Evolutionary conservation across 2,888 invertebrate genomes (phyloP).

Genomic region (Timema cristinae): DNA sequence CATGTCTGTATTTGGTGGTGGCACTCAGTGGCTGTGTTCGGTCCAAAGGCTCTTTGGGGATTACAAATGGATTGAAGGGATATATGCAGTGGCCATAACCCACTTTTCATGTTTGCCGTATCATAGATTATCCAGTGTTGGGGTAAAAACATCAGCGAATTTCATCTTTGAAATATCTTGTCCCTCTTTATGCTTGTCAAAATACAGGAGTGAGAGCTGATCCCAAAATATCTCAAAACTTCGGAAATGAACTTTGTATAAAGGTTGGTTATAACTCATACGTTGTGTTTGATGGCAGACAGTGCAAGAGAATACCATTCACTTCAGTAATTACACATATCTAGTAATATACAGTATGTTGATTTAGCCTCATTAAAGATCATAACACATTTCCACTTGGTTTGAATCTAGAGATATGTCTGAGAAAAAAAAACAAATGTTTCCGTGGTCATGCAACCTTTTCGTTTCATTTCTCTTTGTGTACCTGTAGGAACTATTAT

Average conservation of each 20-base stretch:
- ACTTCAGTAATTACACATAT: slow-evolving; percentile 32
- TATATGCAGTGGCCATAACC: not conserved
- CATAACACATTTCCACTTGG: slow-evolving; percentile 28
- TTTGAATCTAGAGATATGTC: slow-evolving; percentile 32
- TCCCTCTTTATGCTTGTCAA: not conserved
- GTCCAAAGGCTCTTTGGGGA: slow-evolving; percentile 5
- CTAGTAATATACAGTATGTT: slow-evolving; percentile 32
- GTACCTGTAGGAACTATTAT: slow-evolving; percentile 31
- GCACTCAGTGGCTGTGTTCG: slow-evolving; percentile 2
- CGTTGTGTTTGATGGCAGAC: slow-evolving; percentile 26
- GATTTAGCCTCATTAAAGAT: slow-evolving; percentile 32
- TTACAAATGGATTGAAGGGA: not conserved
- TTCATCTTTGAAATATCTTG: slow-evolving; percentile 1
- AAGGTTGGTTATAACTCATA: slow-evolving; percentile 6
- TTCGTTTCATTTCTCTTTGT: slow-evolving; percentile 33
- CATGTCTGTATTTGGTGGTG: not conserved
- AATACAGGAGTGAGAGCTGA: slow-evolving; percentile 2
- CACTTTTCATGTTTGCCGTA: not conserved
- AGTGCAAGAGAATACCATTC: slow-evolving; percentile 25
- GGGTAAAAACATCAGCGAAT: not conserved
- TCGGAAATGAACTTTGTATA: slow-evolving; percentile 3
- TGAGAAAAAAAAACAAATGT: slow-evolving; percentile 30
- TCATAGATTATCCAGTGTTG: not conserved
- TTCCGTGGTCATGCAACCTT: slow-evolving; percentile 34
- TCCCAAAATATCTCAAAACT: slow-evolving; percentile 10